phyloP scores from a whole-genome alignment of 2,113 vertebrate genomes.

The Lontra canadensis region DNA sequence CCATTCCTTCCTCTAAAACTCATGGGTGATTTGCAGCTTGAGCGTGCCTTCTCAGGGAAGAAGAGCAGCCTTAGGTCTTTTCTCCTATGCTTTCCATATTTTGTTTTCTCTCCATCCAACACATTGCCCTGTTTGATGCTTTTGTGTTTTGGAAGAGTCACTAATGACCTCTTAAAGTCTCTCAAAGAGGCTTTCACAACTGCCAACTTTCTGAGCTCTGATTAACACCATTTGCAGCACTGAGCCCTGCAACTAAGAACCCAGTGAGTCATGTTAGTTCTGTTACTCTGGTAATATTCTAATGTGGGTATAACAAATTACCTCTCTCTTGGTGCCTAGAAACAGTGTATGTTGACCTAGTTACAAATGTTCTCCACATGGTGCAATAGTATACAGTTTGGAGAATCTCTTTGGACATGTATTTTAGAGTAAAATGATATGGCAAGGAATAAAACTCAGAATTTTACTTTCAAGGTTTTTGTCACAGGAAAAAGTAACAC shows the following conservation, averaged over 20 bases:
- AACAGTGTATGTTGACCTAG: conserved; percentile 34
- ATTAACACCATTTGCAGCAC: not conserved
- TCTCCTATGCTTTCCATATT: not conserved
- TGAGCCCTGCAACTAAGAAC: not conserved
- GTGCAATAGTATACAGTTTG: not conserved
- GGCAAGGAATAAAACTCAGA: not conserved
- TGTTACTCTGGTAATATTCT: conserved; percentile 46
- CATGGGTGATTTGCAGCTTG: not conserved
- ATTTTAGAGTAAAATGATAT: not conserved
- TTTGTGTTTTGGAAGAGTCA: not conserved
- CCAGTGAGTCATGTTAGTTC: conserved; percentile 38
- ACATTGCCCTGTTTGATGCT: not conserved
- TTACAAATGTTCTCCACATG: not conserved
- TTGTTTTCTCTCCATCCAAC: not conserved
- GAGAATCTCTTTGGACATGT: not conserved
- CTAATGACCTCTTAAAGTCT: not conserved
- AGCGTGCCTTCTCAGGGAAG: not conserved
- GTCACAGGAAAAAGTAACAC: not conserved
- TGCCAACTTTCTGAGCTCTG: not conserved
- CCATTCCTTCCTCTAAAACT: not conserved
- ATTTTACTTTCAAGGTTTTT: not conserved
- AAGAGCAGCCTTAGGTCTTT: not conserved
- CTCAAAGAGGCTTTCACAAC: not conserved
- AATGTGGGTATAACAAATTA: conserved; percentile 28
- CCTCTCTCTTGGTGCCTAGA: conserved; percentile 44